Base-by-base conservation (phyloP, 1,140 invertebrate genomes). In the Steinernema khuongi region DNA sequence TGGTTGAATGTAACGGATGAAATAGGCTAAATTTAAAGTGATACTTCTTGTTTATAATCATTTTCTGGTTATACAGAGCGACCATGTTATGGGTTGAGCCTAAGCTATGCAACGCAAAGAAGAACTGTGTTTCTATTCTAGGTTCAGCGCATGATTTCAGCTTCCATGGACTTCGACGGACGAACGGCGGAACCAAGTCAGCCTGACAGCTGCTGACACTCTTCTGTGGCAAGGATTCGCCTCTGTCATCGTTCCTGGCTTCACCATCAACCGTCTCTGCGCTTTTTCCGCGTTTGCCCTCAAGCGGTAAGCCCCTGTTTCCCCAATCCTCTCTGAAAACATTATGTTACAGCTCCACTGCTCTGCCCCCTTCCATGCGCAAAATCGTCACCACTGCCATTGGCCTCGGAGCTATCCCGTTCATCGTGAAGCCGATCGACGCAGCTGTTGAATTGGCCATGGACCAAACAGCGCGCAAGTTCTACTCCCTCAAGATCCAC, bases 361-460 rank as follows among this genome's bases (percentile, higher is more conserved):
- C 79, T 72, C 72, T 90, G 1, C 87, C 88, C 11, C 79, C 85
- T 26, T 84, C 82, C 66, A 85, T 88, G 71, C 86, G 88, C 81
- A 90, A 90, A 85, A 89, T 89, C 89, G 79, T 90, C n/a, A 88
- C 91, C n/a, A 91, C 91, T n/a, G 85, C 88, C 19, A 87, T 94
- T 50, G 94, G 94, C 14, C 87, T 97, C 22, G 86, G 87, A 0
- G 90, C 91, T 43, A 97, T 97, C 81, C 94, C 94, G 0, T 89
- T 96, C 75, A 97, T 97, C 81, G 91, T 97, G 43, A 90, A 91
- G 79, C 94, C 94, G 19, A 97, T 97, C 81, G 95, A 97, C 86
- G 80, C 85, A 26, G 87, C 89, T 4, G 92, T 95, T 0, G 91
- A 95, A 82, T 83, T 87, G 44, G 77, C 90, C 0, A 92, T 97